These are phyloP conservation scores for Cremastinae sp. DNA, from an alignment of 2,888 invertebrate genomes.

Conservation along the genomic window DNA sequence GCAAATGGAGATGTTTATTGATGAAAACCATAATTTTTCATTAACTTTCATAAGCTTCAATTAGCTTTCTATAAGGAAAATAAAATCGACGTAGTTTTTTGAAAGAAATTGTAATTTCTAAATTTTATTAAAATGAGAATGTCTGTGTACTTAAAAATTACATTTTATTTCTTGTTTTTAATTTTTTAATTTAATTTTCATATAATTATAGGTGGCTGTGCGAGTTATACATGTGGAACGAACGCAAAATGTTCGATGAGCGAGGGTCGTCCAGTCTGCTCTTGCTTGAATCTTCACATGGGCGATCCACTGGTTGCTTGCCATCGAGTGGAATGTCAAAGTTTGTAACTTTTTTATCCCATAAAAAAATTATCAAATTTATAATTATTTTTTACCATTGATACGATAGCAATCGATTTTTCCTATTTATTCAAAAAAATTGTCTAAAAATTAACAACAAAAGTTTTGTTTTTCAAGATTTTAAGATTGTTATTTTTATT, in stretches of 20 bases:
- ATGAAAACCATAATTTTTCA: too few species aligned
- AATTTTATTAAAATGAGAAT: not conserved
- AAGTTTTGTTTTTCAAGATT: constrained; percentile 14
- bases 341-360: constrained; percentile 80
- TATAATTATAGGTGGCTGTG: constrained; percentile 69
- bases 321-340: constrained; percentile 87
- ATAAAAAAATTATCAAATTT: constrained; percentile 2
- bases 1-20: too few species aligned
- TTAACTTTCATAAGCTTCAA: too few species aligned
- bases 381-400: not conserved
- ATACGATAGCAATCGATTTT: too few species aligned
- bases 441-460: not conserved
- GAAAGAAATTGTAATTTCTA: not conserved
- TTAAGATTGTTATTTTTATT: not conserved
- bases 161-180: too few species aligned
- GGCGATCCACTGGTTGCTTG: constrained; percentile 90
- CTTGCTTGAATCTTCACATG: constrained; percentile 89
- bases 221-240: constrained; percentile 77
- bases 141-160: not conserved
- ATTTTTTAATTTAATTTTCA: constrained; percentile 27
- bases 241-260: constrained; percentile 80
- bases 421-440: too few species aligned
- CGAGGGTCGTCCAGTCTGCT: constrained; percentile 89
- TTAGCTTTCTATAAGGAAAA: too few species aligned
- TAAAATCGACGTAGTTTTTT: too few species aligned